These are phyloP conservation scores for Cephus spinipes DNA, from an alignment of 2,888 invertebrate genomes.

Conservation along the genomic window DNA sequence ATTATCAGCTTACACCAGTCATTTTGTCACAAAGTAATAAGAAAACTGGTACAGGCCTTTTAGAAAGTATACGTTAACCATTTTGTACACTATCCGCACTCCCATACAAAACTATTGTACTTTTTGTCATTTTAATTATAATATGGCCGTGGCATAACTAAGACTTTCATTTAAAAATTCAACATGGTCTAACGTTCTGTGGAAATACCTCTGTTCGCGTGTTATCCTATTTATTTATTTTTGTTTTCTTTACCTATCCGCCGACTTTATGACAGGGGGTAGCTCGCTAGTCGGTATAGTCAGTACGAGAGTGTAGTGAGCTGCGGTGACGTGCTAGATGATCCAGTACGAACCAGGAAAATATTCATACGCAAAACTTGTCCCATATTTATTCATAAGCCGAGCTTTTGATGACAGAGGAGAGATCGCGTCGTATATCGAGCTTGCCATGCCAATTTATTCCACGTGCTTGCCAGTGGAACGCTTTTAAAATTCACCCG, in stretches of 20 bases:
- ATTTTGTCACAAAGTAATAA: neutral
- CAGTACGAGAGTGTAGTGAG: neutral
- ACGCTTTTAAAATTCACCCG: constrained; percentile 8
- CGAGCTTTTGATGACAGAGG: constrained; percentile 50
- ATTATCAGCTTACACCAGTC: neutral
- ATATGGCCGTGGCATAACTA: neutral
- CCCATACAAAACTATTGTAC: constrained; percentile 37
- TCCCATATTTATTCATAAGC: constrained; percentile 54
- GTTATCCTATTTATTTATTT: neutral
- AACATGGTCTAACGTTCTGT: neutral
- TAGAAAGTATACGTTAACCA: constrained; percentile 28
- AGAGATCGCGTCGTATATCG: constrained; percentile 31
- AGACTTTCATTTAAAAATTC: neutral
- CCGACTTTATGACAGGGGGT: neutral
- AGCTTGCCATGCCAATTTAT: constrained; percentile 42
- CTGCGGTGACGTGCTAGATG: neutral
- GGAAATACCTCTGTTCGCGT: neutral
- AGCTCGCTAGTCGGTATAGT: neutral
- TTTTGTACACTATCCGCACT: constrained; percentile 33
- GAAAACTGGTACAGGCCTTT: neutral
- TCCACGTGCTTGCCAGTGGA: constrained; percentile 35
- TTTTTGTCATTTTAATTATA: constrained; percentile 37
- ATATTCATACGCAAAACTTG: constrained; percentile 54
- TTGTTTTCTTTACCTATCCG: neutral
- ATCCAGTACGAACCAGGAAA: constrained; percentile 16